Base-by-base conservation (phyloP, 2,113 vertebrate genomes). In the Euleptes europaea region DNA sequence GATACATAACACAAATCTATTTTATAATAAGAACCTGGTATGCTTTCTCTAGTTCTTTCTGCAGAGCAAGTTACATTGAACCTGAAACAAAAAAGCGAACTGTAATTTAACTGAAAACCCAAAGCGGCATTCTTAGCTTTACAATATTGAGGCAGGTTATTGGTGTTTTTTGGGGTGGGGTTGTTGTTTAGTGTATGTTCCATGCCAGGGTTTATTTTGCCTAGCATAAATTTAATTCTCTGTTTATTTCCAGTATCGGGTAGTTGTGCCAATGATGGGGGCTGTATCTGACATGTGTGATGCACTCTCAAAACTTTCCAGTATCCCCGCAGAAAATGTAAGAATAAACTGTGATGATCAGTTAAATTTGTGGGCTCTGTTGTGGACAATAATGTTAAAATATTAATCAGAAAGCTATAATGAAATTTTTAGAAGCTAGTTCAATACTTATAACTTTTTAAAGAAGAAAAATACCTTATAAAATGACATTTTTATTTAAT, bases 181-280 rank as follows among this genome's bases (percentile, higher is more conserved):
- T 44, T 44, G 44, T 72, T 72, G 80, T 35, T 69, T 79, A 57
- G 15, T 3, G 2, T 67, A 40, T 91, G 66, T 51, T 77, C n/a
- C 54, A 80, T 60, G 6, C 3, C 0, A 44, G 15, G 12, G 2
- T 89, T 88, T 86, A 5, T 86, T 83, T 91, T 88, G 26, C 51
- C 44, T 83, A 17, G 1, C 67, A 11, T 91, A 79, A 91, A 4
- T 28, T 4, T 74, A 33, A 80, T 12, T 0, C 85, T 91, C 0
- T 91, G 86, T 84, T 90, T 92, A 89, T 86, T 88, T 92, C 83
- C 91, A 99, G 98, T 98, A 96, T 92, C 97, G 98, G 19, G 95
- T 98, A 76, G 97, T 98, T 83, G 98, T 99, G 90, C 98, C 98
- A 0, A 97, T 98, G 97, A 96, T 98, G 96, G 98, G 98, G 14